Base-by-base conservation (phyloP, 2,113 vertebrate species). In the Herpetotheres cachinnans region DNA sequence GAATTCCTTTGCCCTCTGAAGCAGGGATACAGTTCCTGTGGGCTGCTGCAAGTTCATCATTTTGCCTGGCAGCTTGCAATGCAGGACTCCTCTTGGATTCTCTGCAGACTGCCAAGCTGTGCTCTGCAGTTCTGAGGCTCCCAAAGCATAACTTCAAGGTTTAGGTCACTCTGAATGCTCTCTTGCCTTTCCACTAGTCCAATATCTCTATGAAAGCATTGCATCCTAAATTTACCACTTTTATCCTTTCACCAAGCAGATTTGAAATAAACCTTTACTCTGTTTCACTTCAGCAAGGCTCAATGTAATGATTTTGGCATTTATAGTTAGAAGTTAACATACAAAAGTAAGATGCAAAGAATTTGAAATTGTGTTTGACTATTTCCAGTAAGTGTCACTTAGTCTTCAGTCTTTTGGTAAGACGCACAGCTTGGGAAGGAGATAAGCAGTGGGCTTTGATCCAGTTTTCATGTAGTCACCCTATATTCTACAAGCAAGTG, bases 61-160 rank as follows among this genome's bases (percentile, higher is more conserved):
- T 91, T 73, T 49, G 36, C 40, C 65, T 67, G 79, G 30, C 66
- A 90, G 47, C 82, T 93, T 78, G 54, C 47, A 59, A 3, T 0
- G 1, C 47, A 40, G n/a, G 65, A 16, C 25, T 86, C 10, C 34
- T 42, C 36, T 29, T 0, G 0, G 47, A 27, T 62, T 17, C 73
- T 66, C 50, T 87, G 62, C 40, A 77, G 32, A 11, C 32, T 89
- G 62, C n/a, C 66, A 89, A 83, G 40, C 80, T 86, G 80, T 72
- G 52, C 76, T 88, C 38, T 86, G 66, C 1, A 6, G 27, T 69
- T 94, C 54, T 11, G 19, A 49, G 82, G 52, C 49, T 93, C 61
- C 71, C 80, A 78, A 73, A 86, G 67, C 54, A 65, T 17, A 55
- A 44, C 38, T 67, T 42, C 74, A 29, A n/a, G 15, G 62, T n/a